These are phyloP conservation scores for Hofmannophila pseudospretella DNA, from an alignment of 2,888 invertebrate genomes.

Conservation along the genomic window DNA sequence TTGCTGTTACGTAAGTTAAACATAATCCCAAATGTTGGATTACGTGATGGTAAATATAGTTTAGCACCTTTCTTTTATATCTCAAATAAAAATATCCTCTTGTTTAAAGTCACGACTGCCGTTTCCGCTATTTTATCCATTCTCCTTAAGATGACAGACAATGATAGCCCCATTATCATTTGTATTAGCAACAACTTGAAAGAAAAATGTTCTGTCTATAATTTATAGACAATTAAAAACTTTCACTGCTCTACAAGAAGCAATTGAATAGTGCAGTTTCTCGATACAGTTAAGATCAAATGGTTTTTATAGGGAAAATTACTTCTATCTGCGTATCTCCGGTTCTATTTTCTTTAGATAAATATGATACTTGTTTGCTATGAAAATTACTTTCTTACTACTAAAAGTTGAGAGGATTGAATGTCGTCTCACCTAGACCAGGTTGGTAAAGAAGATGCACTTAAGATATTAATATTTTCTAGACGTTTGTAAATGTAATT, in stretches of 20 bases:
- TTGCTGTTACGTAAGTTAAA: too few species aligned
- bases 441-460: too few species aligned
- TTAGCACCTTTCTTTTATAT: too few species aligned
- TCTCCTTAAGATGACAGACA: not conserved
- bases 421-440: too few species aligned
- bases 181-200: not conserved
- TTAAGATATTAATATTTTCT: too few species aligned
- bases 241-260: slow-evolving; percentile 19
- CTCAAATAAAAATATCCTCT: too few species aligned
- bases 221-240: slow-evolving; percentile 13
- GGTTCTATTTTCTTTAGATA: not conserved
- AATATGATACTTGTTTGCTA: not conserved
- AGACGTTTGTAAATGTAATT: too few species aligned
- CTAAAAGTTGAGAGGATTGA: too few species aligned
- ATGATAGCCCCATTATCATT: not conserved
- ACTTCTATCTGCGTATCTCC: slow-evolving; percentile 1
- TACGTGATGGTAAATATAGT: too few species aligned
- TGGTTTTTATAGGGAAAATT: slow-evolving; percentile 10
- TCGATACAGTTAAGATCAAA: slow-evolving; percentile 14
- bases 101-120: too few species aligned
- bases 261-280: slow-evolving; percentile 19
- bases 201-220: slow-evolving; percentile 9
- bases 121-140: not conserved
- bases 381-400: slow-evolving; percentile 1
- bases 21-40: too few species aligned